These are phyloP conservation scores for Ophiothrix spiculata DNA, from an alignment of 35 echinoderm and acorn worm species.

Conservation along the genomic window DNA sequence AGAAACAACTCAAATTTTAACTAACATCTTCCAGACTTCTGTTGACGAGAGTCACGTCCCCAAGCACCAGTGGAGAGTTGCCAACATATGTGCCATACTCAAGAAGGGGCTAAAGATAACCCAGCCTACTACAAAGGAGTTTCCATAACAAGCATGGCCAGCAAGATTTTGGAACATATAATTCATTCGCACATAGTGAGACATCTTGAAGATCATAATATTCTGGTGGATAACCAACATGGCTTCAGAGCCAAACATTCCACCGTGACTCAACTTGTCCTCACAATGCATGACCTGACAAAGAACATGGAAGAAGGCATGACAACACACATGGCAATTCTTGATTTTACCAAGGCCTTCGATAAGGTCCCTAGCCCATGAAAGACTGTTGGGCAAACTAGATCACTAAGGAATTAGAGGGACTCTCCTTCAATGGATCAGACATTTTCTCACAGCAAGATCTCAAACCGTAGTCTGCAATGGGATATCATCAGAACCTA, in stretches of 20 bases:
- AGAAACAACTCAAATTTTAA: neutral
- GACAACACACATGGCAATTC: neutral
- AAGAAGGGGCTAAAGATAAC: neutral
- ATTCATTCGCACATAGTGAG: neutral
- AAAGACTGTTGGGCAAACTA: conserved; percentile 1
- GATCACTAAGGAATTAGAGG: conserved; percentile 1
- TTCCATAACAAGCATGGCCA: neutral
- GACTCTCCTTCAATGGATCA: conserved; percentile 3
- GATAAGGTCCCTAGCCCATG: conserved; percentile 26
- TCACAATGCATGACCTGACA: neutral
- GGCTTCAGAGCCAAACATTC: neutral
- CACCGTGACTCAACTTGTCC: no score
- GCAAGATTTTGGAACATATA: conserved; percentile 16
- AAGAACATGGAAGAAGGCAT: neutral
- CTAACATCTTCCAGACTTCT: conserved; percentile 3
- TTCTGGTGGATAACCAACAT: neutral
- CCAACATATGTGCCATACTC: neutral
- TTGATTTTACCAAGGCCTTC: no score
- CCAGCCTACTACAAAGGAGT: neutral
- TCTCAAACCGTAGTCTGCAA: neutral
- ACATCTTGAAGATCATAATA: neutral
- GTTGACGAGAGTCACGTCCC: neutral
- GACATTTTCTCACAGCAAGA: conserved; percentile 7
- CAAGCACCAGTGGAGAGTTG: neutral
- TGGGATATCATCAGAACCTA: neutral